Evolutionary conservation across 2,888 invertebrate species (phyloP).

Genomic region (Melanostoma mellinum): DNA sequence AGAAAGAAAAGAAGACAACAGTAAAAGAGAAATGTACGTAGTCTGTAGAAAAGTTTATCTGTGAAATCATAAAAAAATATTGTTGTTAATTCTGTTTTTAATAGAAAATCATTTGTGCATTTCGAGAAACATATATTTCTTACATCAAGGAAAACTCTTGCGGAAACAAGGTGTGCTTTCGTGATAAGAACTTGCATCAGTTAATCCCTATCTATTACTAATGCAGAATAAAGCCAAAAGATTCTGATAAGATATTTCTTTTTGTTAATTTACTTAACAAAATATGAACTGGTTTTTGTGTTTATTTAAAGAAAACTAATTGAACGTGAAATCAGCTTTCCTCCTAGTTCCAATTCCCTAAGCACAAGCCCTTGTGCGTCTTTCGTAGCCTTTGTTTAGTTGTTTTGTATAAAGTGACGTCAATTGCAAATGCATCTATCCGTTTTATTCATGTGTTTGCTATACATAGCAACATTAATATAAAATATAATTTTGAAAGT

Average conservation of each 20-base stretch:
- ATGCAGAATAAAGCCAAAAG: too few species aligned
- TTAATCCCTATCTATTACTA: too few species aligned
- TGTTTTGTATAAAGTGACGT: conserved; percentile 59
- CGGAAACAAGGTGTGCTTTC: too few species aligned
- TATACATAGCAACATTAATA: background rate
- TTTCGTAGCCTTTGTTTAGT: conserved; percentile 17
- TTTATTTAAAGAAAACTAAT: background rate
- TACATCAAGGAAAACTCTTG: too few species aligned
- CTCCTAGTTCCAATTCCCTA: background rate
- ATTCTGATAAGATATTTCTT: too few species aligned
- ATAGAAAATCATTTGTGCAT: too few species aligned
- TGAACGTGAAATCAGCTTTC: background rate
- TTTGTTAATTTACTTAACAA: background rate
- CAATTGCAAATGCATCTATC: conserved; percentile 49
- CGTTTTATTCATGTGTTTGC: conserved; percentile 5
- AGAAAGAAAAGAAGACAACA: conserved; percentile 39
- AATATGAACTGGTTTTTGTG: too few species aligned
- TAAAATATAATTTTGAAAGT: background rate
- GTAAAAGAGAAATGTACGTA: conserved; percentile 53
- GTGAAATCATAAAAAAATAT: conserved; percentile 1
- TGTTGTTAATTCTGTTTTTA: background rate
- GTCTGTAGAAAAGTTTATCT: conserved; percentile 42
- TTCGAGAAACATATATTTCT: too few species aligned
- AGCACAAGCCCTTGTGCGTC: conserved; percentile 15
- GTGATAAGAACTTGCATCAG: too few species aligned